Percentiles rank a stretch among this genome's conserved stretches.
Evolutionary conservation across 2,797 vertebrate species (phyloP).

Genomic region (Phataginus tetradactyla): DNA sequence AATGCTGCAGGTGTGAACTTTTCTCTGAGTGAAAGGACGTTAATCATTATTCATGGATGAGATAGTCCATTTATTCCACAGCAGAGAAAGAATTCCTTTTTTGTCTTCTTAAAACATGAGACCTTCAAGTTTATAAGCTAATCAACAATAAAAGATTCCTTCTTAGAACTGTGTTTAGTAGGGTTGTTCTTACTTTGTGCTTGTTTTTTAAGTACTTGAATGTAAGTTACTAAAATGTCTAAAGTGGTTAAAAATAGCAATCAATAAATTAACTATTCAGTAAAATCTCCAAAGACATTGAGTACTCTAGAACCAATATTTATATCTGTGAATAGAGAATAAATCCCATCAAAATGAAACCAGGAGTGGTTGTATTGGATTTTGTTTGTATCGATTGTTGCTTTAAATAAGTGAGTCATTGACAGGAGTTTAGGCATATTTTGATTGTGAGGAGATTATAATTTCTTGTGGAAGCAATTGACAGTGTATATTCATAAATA

Average conservation of each 20-base stretch:
- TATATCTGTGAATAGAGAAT: neutral
- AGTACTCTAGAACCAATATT: neutral
- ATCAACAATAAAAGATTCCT: constrained; percentile 62
- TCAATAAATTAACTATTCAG: constrained; percentile 37
- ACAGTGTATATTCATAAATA: neutral
- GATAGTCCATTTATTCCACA: constrained; percentile 84
- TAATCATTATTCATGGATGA: constrained; percentile 86
- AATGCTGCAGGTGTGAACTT: constrained; percentile 86
- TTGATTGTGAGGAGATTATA: constrained; percentile 15
- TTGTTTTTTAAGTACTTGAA: neutral
- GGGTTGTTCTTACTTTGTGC: neutral
- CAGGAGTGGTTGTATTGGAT: neutral
- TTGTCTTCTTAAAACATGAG: constrained; percentile 80
- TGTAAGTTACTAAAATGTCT: constrained; percentile 34
- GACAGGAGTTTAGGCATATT: neutral
- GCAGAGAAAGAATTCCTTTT: constrained; percentile 81
- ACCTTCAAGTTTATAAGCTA: constrained; percentile 77
- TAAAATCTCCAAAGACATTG: constrained; percentile 24
- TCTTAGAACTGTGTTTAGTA: constrained; percentile 62
- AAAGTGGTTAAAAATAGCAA: neutral
- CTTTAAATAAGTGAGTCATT: neutral
- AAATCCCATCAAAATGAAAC: neutral
- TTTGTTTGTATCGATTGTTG: constrained; percentile 12
- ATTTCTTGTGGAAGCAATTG: constrained; percentile 40
- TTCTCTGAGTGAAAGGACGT: constrained; percentile 82